Base-by-base conservation (phyloP, 2,888 invertebrate species). In the Scrobipalpa costella region DNA sequence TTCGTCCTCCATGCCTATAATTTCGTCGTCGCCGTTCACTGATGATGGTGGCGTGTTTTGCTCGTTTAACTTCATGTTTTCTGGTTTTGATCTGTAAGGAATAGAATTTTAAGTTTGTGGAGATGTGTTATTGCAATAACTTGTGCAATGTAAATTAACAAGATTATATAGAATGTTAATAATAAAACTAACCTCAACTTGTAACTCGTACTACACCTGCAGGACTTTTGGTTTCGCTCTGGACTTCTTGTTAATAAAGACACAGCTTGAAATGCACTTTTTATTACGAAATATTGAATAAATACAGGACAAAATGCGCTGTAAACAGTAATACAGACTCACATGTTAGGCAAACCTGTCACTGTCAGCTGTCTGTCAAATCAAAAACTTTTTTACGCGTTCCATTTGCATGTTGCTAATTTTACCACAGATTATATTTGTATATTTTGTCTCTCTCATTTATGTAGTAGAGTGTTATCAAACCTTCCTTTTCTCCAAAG, bases 21-120 rank as follows among this genome's bases (percentile, higher is more conserved):
- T 89, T 70, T 92, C 92, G 61, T 92, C 92, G 61, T 92, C 92
- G 58, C 92, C 90, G 62, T 86, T 84, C 44, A 92, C 73, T 0
- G 93, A 93, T 8, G 90, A 86, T 6, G 93, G 93, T 21, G 93
- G 93, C 19, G 92, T 92, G 63, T 93, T 88, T 68, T 82, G 74
- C 64, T 79, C 72, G 38, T 71, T 66, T 2, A 61, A 70, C 57
- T 69, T 79, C 88, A 89, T 91, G 65, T 21, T 50, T 47, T 36
- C 17, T 33, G 60, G 2, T 52, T 49, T 47, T 15, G n/a, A 21
- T 8, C 50, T 50, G 50, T 19, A 21, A 50, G 5, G 7, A 6
- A 50, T 19, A 50, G 3, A 17, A 11, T 50, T 19, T 21, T 7
- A 0, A 17, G 19, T 50, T 2, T 17, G 50, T 50, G 17, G n/a